Percentiles rank a stretch among this genome's conserved stretches.
phyloP scores from a whole-genome alignment of 2,113 vertebrate species.

The Butorides virescens region DNA sequence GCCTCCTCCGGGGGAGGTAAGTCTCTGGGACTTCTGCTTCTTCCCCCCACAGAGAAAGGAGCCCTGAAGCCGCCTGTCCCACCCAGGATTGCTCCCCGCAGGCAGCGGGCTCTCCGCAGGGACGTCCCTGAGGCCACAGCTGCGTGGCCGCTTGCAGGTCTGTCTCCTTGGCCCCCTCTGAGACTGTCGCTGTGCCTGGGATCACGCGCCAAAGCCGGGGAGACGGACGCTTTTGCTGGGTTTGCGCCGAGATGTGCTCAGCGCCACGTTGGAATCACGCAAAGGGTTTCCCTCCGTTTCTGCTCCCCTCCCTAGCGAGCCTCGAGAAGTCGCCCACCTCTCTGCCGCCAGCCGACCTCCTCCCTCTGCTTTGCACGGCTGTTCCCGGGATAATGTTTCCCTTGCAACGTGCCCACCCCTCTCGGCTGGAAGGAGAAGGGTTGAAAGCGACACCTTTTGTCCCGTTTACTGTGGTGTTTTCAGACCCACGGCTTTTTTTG shows the following conservation, averaged over 20 bases:
- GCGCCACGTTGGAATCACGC: accelerated
- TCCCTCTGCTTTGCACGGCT: not conserved
- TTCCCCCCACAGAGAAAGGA: not conserved
- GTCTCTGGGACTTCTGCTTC: not conserved
- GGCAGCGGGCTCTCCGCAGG: not conserved
- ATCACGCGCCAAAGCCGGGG: accelerated
- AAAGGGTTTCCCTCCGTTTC: not conserved
- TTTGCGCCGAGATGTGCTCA: not conserved
- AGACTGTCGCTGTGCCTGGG: not conserved
- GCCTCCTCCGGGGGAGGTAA: not conserved
- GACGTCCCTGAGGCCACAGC: not conserved
- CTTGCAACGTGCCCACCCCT: not conserved
- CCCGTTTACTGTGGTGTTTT: accelerated
- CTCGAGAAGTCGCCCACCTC: not conserved
- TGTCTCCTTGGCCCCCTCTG: not conserved
- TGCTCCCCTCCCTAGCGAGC: accelerated
- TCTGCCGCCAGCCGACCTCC: not conserved
- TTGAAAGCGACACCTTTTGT: not conserved
- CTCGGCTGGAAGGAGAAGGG: not conserved
- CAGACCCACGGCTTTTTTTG: not conserved
- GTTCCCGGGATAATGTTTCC: not conserved
- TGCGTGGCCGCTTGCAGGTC: accelerated
- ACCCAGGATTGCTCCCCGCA: not conserved
- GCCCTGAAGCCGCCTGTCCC: accelerated
- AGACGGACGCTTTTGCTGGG: accelerated